Evolutionary conservation across 2,113 vertebrate genomes (phyloP), one percentile per base, ranked within the genome.

Genomic region (Zosterops borbonicus): DNA sequence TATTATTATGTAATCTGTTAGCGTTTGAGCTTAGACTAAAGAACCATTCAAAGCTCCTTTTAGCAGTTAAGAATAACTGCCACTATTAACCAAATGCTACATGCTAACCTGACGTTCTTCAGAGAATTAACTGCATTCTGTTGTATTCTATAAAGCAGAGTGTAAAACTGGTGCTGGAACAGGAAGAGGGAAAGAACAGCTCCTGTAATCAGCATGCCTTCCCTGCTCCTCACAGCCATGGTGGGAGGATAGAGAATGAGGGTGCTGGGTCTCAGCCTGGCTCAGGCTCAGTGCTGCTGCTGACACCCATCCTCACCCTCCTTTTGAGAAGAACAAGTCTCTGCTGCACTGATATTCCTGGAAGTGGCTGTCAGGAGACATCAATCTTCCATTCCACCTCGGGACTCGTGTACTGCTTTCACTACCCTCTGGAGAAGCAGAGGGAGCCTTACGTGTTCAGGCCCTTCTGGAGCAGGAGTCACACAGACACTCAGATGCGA

Each of bases 131-230:
- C 3, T 89, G 70, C 31, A 5, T 67, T 37, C 39, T 62, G 16
- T 29, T 18, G 6, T 9, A 11, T 6, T 10, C 50, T 22, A 13
- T 3, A 59, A 27, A 80, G 63, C 25, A 69, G 39, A 39, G 3
- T n/a, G 29, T 42, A 60, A 50, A 87, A 60, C 11, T 11, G 17
- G 23, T 28, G 39, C 42, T 71, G 4, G 5, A 62, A 20, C 14
- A 78, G 10, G 28, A 62, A 27, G 37, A 41, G 9, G 52, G 23
- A 8, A 58, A 23, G 37, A 56, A 37, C 12, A 31, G 2, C 9
- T 31, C 52, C 20, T 44, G 65, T 4, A 4, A 23, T 20, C 29
- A 60, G n/a, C 0, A 0, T 5, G 47, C 21, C 41, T 42, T 52
- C 37, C 33, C 42, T 63, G 67, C 24, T 42, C n/a, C 62, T 68